Evolutionary conservation across 2,888 invertebrate genomes (phyloP), one percentile per base, ranked within the genome.

Genomic region (Drosophila emarginata): DNA sequence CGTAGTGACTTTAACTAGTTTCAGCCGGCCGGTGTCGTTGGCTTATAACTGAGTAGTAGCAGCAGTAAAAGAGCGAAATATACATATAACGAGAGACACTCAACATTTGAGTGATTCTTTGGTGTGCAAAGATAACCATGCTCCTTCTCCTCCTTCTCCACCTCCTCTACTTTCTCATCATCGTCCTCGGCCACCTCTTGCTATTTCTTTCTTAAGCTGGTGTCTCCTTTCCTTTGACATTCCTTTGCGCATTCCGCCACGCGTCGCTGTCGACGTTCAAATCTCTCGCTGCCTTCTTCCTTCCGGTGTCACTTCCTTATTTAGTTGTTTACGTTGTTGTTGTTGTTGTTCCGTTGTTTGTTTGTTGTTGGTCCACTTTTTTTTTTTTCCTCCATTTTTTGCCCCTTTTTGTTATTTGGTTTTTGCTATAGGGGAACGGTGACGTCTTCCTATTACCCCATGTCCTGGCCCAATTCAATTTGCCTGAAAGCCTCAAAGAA

Each of bases 301-400:
- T 88, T 84, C 84, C 84, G 84, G 87, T 84, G 87, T 88, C 84
- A 87, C 87, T 84, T 84, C 84, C 84, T 84, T 84, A 83, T 84
- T 88, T 88, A 86, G 88, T 86, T 86, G 88, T 88, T 81, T 79
- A 79, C 75, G 69, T 72, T 76, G 76, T 75, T 78, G 81, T 71
- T 63, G 45, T 18, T 45, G 2, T 40, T 72, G 78, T 56, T 66
- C 58, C 36, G 58, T 28, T 65, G 21, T 32, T 63, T 36, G 12
- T 15, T 36, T 26, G 56, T 9, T 58, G 53, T 58, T 37, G n/a
- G 54, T 52, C 61, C 36, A 57, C 64, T 61, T 54, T 56, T 57
- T 61, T 65, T 52, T 11, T 26, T 32, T 11, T n/a, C n/a, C n/a
- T n/a, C n/a, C n/a, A 32, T 32, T 32, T 32, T 9, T 32, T 5